phyloP scores from a whole-genome alignment of 2,888 invertebrate genomes.

The Sphecodes monilicornis region DNA sequence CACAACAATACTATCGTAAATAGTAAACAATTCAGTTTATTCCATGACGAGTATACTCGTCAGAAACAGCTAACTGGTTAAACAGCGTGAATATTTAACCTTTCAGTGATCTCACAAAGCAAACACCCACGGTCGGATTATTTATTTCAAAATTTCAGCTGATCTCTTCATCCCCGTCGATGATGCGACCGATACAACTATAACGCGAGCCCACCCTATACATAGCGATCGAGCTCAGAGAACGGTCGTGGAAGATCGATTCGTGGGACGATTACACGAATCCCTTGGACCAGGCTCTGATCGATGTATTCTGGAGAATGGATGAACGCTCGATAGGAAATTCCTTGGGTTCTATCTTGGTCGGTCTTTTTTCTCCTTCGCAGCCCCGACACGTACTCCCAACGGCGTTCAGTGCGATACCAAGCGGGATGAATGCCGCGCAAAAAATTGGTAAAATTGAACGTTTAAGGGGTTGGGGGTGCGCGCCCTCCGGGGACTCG shows the following conservation, averaged over 20 bases:
- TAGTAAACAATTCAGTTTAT: no score
- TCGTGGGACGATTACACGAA: background rate
- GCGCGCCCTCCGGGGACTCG: background rate
- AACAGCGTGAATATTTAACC: background rate
- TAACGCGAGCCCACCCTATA: background rate
- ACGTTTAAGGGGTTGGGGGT: background rate
- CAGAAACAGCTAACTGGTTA: no score
- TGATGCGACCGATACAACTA: background rate
- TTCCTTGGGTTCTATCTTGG: background rate
- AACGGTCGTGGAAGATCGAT: conserved; percentile 2
- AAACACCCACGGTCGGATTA: background rate
- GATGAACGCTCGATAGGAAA: conserved; percentile 10
- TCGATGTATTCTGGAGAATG: conserved; percentile 3
- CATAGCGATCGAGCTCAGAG: background rate
- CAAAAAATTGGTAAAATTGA: background rate
- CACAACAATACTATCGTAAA: no score
- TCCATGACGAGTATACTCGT: no score
- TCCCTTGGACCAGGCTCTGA: background rate
- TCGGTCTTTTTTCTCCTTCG: conserved; percentile 1
- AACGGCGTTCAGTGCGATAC: background rate
- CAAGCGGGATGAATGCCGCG: background rate
- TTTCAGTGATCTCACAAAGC: no score
- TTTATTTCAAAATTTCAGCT: background rate
- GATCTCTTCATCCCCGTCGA: background rate
- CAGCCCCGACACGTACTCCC: background rate